Evolutionary conservation across 2,797 vertebrate species (phyloP), one percentile per base, ranked within the genome.

Genomic region (Danio kyathit): DNA sequence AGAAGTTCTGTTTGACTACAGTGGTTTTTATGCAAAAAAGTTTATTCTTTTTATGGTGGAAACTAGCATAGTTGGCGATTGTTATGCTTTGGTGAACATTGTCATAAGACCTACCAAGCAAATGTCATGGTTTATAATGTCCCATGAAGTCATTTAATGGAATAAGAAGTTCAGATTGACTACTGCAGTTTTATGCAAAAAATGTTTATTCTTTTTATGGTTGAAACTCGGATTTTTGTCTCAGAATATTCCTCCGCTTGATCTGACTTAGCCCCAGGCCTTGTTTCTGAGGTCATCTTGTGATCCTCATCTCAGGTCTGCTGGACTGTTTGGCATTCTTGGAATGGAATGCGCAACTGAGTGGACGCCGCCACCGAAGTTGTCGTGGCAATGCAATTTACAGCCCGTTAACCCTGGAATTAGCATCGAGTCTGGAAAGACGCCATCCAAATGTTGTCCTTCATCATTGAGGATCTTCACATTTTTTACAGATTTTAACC

Each of bases 281-380:
- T 60, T 73, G 73, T 73, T 80, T 54, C 52, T 67, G 19, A 71
- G 61, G 52, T 59, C 70, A 60, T 63, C 74, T 65, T 64, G 71
- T 85, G 80, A 79, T 79, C 40, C 76, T 72, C 7, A 59, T 83
- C 63, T 76, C 41, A 73, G n/a, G 85, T 82, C 82, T 90, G 86
- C 85, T 82, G 88, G 82, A 86, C 87, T 57, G 80, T 92, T 87
- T 92, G 93, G 91, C 90, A 94, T 94, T 80, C 69, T 65, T 73
- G 78, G 91, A 80, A 83, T 88, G 88, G 92, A 94, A 94, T 94
- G 90, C 90, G 88, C 91, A 89, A 92, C 90, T 85, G 86, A 86
- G 83, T 86, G 85, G 83, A 87, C 78, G 59, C 84, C 71, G 56
- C 84, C 66, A 85, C 85, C 82, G 80, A 87, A 84, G 84, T 86